These are phyloP conservation scores for Pelodiscus sinensis DNA, from an alignment of 2,113 vertebrate genomes.

Conservation along the genomic window DNA sequence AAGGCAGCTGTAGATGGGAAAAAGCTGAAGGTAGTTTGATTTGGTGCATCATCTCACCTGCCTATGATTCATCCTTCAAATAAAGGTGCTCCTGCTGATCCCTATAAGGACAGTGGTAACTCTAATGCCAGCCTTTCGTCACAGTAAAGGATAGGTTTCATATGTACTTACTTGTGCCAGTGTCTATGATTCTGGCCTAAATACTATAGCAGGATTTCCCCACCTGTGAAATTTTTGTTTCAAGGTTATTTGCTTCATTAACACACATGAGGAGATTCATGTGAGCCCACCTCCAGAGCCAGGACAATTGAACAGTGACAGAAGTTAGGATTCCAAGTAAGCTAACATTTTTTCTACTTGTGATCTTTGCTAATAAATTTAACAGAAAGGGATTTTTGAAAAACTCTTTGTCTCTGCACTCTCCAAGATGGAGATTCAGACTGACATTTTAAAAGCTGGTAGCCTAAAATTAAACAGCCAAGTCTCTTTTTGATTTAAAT, in stretches of 20 bases:
- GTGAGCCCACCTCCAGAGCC: neutral
- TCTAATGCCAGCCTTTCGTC: neutral
- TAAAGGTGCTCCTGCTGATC: neutral
- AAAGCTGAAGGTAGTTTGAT: neutral
- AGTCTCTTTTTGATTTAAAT: neutral
- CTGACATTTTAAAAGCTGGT: neutral
- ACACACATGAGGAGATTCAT: neutral
- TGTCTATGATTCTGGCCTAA: neutral
- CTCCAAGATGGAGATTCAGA: neutral
- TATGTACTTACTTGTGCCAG: neutral
- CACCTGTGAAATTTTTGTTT: neutral
- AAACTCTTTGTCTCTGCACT: neutral
- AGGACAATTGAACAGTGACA: neutral
- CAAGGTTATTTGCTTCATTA: slow-evolving; percentile 5
- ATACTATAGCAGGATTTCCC: neutral
- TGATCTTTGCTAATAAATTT: neutral
- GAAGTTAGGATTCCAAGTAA: neutral
- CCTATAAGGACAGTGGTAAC: neutral
- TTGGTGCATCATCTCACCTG: too few species aligned
- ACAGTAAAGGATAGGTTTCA: accelerated
- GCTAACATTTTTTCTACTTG: neutral
- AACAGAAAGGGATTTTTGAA: neutral
- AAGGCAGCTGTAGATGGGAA: neutral
- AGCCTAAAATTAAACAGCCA: neutral
- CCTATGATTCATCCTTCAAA: accelerated